phyloP scores from a whole-genome alignment of 2,888 invertebrate genomes.

The Eilema depressum region DNA sequence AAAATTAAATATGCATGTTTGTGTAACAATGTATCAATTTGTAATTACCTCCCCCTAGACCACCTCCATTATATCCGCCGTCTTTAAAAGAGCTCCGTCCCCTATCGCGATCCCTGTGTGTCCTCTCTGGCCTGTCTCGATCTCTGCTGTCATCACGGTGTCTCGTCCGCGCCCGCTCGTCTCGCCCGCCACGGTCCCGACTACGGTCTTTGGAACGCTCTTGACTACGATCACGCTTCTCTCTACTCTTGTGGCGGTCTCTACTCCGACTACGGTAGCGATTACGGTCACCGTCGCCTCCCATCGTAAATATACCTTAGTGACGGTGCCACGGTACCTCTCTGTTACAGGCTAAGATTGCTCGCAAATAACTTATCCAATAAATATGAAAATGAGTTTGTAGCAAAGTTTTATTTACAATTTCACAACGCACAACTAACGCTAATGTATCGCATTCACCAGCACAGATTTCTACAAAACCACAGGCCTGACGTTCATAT shows the following conservation, averaged over 20 bases:
- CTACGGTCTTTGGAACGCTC: conserved; percentile 31
- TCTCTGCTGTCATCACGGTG: conserved; percentile 43
- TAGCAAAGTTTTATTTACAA: not conserved
- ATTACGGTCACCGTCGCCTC: conserved; percentile 58
- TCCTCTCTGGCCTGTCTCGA: conserved; percentile 30
- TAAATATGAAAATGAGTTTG: not conserved
- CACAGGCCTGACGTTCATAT: not conserved
- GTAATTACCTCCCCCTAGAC: conserved; percentile 68
- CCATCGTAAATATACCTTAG: conserved; percentile 48
- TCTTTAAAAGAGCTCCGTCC: conserved; percentile 61
- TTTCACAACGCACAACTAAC: not conserved
- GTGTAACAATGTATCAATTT: not conserved
- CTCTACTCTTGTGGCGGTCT: conserved; percentile 36
- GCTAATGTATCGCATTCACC: not conserved
- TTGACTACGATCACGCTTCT: conserved; percentile 34
- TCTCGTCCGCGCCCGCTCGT: conserved; percentile 36
- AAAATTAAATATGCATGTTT: not conserved
- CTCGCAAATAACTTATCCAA: not conserved
- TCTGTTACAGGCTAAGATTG: not conserved
- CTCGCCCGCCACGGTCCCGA: conserved; percentile 39
- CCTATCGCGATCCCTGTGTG: conserved; percentile 52
- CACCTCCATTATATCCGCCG: conserved; percentile 58
- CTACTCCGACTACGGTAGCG: conserved; percentile 35
- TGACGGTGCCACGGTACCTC: not conserved
- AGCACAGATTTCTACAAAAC: not conserved